A percentile compares a stretch with the other conserved stretches of the same genome.
These are phyloP conservation scores for Pheosia tremula DNA, from an alignment of 2,888 invertebrate species.

Conservation along the genomic window DNA sequence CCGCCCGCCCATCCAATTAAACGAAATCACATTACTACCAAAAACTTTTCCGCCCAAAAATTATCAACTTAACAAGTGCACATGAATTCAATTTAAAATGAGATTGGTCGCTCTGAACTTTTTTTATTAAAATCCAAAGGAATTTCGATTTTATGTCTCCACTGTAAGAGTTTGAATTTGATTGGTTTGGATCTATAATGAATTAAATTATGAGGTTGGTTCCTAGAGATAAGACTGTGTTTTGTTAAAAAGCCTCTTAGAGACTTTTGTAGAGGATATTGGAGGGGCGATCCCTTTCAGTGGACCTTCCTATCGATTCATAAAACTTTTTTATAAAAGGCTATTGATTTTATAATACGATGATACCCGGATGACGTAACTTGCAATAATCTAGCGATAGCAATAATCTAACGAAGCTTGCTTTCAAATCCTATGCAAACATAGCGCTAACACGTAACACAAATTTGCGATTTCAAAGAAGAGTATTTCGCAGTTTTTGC, in stretches of 20 bases:
- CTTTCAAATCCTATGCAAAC: too few species aligned
- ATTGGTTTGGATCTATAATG: neutral
- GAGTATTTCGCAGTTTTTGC: too few species aligned
- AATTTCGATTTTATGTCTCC: neutral
- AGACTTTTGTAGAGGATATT: neutral
- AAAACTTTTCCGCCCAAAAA: neutral
- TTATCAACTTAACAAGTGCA: neutral
- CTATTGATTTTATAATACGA: neutral
- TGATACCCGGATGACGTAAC: too few species aligned
- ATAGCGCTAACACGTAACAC: too few species aligned
- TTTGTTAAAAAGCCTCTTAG: slow-evolving; percentile 1
- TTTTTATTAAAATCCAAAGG: neutral
- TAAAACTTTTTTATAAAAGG: neutral
- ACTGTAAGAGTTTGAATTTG: neutral
- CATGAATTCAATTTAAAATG: slow-evolving; percentile 2
- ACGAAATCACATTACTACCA: neutral
- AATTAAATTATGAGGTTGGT: neutral
- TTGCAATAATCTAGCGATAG: too few species aligned
- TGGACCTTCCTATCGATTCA: neutral
- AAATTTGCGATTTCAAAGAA: too few species aligned
- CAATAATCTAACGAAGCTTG: too few species aligned
- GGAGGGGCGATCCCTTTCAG: neutral
- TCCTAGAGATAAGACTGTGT: neutral
- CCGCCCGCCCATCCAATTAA: neutral
- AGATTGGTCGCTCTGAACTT: neutral